Evolutionary conservation across 2,888 invertebrate genomes (phyloP).

Genomic region (Hyppa rectilinea): DNA sequence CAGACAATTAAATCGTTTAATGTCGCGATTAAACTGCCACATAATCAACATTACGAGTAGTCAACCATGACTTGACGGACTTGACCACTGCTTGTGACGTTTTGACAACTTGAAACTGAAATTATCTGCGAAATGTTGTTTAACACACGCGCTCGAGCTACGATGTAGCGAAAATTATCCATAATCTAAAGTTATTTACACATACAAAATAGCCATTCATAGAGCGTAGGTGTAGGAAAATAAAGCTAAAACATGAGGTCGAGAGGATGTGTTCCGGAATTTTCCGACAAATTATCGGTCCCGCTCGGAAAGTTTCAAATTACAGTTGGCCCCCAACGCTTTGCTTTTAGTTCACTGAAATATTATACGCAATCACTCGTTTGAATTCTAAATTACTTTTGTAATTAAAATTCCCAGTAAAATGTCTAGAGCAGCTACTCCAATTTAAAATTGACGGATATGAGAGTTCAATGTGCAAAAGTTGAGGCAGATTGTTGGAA

Average conservation of each 20-base stretch:
- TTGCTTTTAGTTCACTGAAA: conserved; percentile 73
- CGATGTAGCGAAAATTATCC: conserved; percentile 9
- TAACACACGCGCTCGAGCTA: background rate
- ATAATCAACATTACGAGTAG: conserved; percentile 32
- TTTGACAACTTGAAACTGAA: conserved; percentile 50
- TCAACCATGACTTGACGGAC: conserved; percentile 25
- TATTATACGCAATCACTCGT: conserved; percentile 74
- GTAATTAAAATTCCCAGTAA: conserved; percentile 72
- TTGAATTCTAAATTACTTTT: conserved; percentile 72
- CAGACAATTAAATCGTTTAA: conserved; percentile 30
- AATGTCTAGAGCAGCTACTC: conserved; percentile 49
- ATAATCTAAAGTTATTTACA: conserved; percentile 16
- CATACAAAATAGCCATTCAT: conserved; percentile 23
- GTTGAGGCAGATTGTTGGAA: conserved; percentile 75
- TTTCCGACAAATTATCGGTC: conserved; percentile 78
- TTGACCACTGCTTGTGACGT: conserved; percentile 52
- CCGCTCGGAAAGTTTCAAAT: conserved; percentile 77
- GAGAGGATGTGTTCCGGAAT: conserved; percentile 74
- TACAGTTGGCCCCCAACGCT: conserved; percentile 71
- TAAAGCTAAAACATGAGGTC: conserved; percentile 70
- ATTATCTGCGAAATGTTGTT: conserved; percentile 24
- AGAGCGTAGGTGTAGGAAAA: conserved; percentile 67
- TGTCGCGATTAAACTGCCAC: conserved; percentile 16
- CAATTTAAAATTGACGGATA: conserved; percentile 69
- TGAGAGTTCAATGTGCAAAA: conserved; percentile 63